Base-by-base conservation (phyloP, 2,888 invertebrate genomes). In the Strigamia crassipes region DNA sequence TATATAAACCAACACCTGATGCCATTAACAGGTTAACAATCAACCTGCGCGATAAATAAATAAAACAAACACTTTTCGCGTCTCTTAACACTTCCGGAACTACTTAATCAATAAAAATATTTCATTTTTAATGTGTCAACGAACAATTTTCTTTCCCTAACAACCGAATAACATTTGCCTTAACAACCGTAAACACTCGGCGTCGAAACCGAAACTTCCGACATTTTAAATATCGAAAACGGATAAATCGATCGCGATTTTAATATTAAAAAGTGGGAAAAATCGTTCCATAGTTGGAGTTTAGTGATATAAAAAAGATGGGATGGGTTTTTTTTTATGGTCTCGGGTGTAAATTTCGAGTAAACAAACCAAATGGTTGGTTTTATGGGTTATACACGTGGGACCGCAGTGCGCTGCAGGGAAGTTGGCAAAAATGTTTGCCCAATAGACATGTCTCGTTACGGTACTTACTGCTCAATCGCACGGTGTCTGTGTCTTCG, bases 391-490 rank as follows among this genome's bases (percentile, higher is more conserved):
- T 34, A 34, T 34, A n/a, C 51, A 51, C 51, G 51, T 51, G 51
- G 51, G 51, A n/a, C 51, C 51, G 51, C 51, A 51, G 51, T 51
- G 51, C 51, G 51, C 51, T 51, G 51, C 51, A 51, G 51, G 51
- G 51, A 51, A 51, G 51, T 51, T 51, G 51, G 51, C n/a, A 51
- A n/a, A 18, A 46, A 46, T 46, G 5, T 46, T 15, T 2, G 13
- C 12, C 10, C 15, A 2, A 46, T 46, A 46, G 42, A 46, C 42
- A 46, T 46, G 42, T 46, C 42, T 46, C 18, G 51, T 51, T 18
- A 51, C 51, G 51, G 15, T 51, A 51, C 51, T 51, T n/a, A 51
- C 51, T 51, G 51, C 51, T 51, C 51, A 51, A 51, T 51, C 51
- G 15, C 51, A 51, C 51, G 51, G 51, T 51, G 18, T 51, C 51